Conservation (phyloP, 2,888 invertebrate species). For the Isotomurus palustris region DNA sequence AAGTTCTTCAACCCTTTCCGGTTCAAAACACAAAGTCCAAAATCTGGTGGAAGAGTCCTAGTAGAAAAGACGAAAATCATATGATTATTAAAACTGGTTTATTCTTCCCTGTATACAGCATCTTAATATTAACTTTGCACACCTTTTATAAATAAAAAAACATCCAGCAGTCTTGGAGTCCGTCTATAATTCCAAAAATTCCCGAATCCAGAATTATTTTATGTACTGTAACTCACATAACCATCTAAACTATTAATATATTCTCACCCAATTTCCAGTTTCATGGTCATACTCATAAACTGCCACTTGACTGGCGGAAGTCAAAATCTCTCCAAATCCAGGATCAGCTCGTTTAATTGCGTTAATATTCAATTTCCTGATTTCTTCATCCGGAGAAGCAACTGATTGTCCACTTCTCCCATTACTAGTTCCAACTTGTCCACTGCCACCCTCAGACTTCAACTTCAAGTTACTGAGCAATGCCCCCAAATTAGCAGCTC, state of each 20-base stretch:
- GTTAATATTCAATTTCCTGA: neutral
- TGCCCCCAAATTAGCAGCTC: neutral
- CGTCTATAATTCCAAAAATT: neutral
- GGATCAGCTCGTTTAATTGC: neutral
- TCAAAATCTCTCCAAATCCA: neutral
- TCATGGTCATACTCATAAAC: constrained; percentile 6
- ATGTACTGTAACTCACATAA: neutral
- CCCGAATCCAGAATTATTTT: neutral
- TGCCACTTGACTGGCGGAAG: constrained; percentile 5
- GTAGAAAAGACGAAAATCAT: neutral
- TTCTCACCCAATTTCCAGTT: constrained; percentile 6
- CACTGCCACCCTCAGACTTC: neutral
- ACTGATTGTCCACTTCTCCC: neutral
- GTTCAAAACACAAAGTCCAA: constrained; percentile 5
- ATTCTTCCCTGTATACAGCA: neutral
- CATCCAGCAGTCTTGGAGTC: constrained; percentile 1
- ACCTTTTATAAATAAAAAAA: constrained; percentile 3
- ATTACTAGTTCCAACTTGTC: neutral
- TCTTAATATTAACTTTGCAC: neutral
- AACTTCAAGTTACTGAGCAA: neutral
- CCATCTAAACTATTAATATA: neutral
- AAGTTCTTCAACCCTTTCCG: constrained; percentile 5
- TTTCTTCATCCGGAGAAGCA: constrained; percentile 1
- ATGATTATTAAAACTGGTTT: too few relatives aligned
- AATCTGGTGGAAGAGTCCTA: neutral